Evolutionary conservation across 2,888 invertebrate genomes (phyloP).

Genomic region (Agrotis exclamationis): DNA sequence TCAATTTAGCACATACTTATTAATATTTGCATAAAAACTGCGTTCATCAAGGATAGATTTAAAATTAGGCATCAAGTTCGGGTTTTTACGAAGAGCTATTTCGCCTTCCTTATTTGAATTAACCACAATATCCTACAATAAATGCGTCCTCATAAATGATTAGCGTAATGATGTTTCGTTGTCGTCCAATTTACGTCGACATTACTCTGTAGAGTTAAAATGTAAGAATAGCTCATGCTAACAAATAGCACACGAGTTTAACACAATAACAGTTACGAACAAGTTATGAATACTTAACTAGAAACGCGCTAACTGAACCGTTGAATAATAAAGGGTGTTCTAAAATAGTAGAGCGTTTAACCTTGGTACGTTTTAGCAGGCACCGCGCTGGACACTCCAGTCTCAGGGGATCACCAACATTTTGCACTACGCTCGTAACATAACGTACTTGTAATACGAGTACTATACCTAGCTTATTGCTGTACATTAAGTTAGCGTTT

Average conservation of each 20-base stretch:
- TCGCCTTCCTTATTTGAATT: constrained; percentile 15
- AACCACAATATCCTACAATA: constrained; percentile 10
- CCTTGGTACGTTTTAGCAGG: constrained; percentile 55
- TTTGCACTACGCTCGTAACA: constrained; percentile 30
- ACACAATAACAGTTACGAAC: constrained; percentile 29
- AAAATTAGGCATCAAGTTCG: not conserved
- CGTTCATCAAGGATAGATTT: not conserved
- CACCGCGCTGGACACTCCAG: constrained; percentile 32
- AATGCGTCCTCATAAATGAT: constrained; percentile 9
- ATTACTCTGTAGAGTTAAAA: not conserved
- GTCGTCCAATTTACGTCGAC: not conserved
- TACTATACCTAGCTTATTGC: constrained; percentile 33
- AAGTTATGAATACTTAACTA: constrained; percentile 43
- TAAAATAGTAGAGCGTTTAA: constrained; percentile 51
- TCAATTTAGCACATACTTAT: not conserved
- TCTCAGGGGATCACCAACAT: constrained; percentile 42
- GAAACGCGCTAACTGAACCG: constrained; percentile 36
- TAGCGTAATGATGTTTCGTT: constrained; percentile 17
- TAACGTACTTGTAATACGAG: constrained; percentile 33
- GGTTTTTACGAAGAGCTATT: not conserved
- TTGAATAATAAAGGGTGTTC: constrained; percentile 48
- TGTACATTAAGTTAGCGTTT: constrained; percentile 41
- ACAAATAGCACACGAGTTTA: constrained; percentile 32
- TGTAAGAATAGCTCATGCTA: constrained; percentile 26
- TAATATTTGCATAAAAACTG: not conserved